Conservation (phyloP, 2,888 invertebrate species). For the Antheraea assamensis region DNA sequence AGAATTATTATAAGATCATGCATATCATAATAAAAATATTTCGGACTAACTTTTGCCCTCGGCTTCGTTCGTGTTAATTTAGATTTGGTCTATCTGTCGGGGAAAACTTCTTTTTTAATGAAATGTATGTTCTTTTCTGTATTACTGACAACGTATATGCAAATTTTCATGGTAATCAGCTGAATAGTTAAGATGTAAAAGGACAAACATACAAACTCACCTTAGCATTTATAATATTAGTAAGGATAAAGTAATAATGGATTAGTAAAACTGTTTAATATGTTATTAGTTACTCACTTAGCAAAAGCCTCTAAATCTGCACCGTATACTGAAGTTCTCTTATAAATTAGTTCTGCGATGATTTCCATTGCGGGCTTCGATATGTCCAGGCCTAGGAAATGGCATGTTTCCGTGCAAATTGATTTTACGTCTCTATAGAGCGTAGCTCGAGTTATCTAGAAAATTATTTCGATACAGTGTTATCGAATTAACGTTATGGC, state of each 20-base stretch:
- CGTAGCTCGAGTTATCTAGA: conserved; percentile 82
- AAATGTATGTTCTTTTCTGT: too few species aligned
- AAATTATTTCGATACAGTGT: conserved; percentile 28
- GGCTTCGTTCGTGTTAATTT: too few species aligned
- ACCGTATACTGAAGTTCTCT: conserved; percentile 80
- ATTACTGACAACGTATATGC: too few species aligned
- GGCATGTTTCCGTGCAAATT: conserved; percentile 80
- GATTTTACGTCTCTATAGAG: conserved; percentile 79
- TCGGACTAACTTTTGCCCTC: too few species aligned
- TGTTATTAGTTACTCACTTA: conserved; percentile 66
- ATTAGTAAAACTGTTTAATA: not conserved
- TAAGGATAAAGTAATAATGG: not conserved
- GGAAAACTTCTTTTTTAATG: too few species aligned
- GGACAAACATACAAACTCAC: too few species aligned
- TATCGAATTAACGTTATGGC: not conserved
- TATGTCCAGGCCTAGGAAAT: conserved; percentile 74
- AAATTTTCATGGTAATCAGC: too few species aligned
- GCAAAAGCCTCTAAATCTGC: conserved; percentile 85
- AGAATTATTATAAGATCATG: not conserved
- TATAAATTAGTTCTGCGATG: conserved; percentile 83
- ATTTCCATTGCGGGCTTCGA: conserved; percentile 81
- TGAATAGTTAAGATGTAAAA: too few species aligned
- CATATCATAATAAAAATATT: not conserved
- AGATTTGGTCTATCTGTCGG: too few species aligned
- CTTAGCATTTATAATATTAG: too few species aligned